A percentile compares a stretch with the other conserved stretches of the same genome.
These are phyloP conservation scores for Frankliniella intonsa DNA, from an alignment of 2,888 invertebrate genomes.

Conservation along the genomic window DNA sequence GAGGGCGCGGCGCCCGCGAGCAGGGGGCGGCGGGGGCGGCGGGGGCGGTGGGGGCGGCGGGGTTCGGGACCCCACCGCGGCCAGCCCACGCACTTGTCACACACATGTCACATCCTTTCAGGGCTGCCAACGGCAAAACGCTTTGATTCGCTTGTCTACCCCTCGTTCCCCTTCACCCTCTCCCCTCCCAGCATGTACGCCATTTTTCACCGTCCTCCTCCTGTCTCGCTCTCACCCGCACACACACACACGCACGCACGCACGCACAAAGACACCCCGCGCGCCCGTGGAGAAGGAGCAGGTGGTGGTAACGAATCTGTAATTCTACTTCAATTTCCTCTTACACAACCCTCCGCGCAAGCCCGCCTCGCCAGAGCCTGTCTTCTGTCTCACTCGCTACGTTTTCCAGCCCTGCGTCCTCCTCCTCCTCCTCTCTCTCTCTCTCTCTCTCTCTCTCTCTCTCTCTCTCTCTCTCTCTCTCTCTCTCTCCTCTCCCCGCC, in stretches of 20 bases:
- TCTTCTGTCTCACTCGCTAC: neutral
- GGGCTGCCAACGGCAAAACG: too few species aligned
- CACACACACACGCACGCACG: constrained; percentile 15
- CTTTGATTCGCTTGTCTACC: neutral
- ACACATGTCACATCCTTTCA: too few species aligned
- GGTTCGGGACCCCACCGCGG: neutral
- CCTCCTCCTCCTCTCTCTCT: neutral
- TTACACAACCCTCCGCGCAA: neutral
- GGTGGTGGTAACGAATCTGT: constrained; percentile 17
- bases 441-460: neutral
- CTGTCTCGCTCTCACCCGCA: neutral
- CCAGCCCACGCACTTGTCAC: too few species aligned
- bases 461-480: constrained; percentile 1
- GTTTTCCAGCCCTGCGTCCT: neutral
- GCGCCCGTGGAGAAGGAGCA: neutral
- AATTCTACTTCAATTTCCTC: constrained; percentile 14
- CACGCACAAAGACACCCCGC: neutral
- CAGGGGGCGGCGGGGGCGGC: too few species aligned
- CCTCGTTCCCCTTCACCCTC: too few species aligned
- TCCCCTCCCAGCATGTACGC: too few species aligned
- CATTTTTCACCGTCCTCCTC: too few species aligned
- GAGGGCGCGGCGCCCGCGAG: too few species aligned
- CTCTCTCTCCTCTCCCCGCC: neutral
- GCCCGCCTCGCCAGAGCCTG: neutral
- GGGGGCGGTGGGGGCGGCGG: too few species aligned